phyloP scores from a whole-genome alignment of 64 coral and sea anemone species.

The Stylophora pistillata region DNA sequence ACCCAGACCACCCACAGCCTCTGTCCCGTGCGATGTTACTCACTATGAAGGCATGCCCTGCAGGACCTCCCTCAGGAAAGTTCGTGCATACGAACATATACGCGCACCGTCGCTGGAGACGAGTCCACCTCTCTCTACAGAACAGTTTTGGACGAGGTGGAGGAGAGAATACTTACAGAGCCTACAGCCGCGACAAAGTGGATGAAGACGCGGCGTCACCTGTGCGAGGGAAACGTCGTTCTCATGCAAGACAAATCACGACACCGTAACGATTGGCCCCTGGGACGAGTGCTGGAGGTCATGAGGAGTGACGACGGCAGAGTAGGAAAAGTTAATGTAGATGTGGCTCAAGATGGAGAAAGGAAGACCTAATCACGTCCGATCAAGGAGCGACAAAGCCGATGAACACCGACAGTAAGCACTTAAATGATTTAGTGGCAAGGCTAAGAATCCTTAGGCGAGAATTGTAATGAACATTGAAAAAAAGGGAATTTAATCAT shows the following conservation, averaged over 20 bases:
- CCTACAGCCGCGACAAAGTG: constrained; percentile 15
- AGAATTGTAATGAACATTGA: neutral
- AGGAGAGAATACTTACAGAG: constrained; percentile 17
- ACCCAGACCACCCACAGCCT: constrained; percentile 33
- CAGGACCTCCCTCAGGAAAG: constrained; percentile 44
- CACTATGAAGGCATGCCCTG: constrained; percentile 47
- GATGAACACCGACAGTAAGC: neutral
- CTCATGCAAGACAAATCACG: neutral
- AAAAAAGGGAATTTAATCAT: neutral
- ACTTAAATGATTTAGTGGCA: neutral
- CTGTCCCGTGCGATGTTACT: constrained; percentile 52
- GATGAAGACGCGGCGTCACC: neutral
- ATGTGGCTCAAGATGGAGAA: neutral
- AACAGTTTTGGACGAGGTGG: constrained; percentile 26
- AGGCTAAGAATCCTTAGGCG: constrained; percentile 19
- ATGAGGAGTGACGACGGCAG: neutral
- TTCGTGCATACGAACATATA: constrained; percentile 29
- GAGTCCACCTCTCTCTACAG: constrained; percentile 23
- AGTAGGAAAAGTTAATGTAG: neutral
- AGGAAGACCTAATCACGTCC: neutral
- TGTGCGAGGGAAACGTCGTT: neutral
- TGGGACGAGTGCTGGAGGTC: constrained; percentile 4
- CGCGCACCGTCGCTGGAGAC: constrained; percentile 40
- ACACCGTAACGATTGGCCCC: constrained; percentile 18
- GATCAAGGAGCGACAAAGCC: neutral